phyloP scores from a whole-genome alignment of 2,888 invertebrate species.

The Cerceris rybyensis region DNA sequence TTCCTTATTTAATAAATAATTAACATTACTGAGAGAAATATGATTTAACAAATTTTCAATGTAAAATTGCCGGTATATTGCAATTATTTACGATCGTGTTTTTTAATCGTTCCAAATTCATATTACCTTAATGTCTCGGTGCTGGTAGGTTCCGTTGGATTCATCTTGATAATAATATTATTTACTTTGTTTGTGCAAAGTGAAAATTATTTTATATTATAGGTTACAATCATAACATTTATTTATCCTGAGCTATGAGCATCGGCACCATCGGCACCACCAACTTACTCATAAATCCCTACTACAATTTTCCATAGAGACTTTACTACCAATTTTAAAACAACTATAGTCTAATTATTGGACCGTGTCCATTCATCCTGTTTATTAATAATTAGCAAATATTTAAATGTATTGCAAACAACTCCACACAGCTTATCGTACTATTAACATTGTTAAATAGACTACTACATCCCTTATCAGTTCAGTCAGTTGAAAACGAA shows the following conservation, averaged over 20 bases:
- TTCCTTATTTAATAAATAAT: too few relatives aligned
- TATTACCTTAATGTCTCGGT: slow-evolving; percentile 75
- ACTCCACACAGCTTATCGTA: too few relatives aligned
- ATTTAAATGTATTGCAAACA: too few relatives aligned
- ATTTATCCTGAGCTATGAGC: slow-evolving; percentile 25
- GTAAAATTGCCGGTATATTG: neutral
- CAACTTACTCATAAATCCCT: neutral
- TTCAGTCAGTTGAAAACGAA: too few relatives aligned
- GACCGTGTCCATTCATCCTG: too few relatives aligned
- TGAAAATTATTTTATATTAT: slow-evolving; percentile 11
- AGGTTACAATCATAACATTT: slow-evolving; percentile 45
- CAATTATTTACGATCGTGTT: neutral
- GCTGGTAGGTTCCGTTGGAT: slow-evolving; percentile 74
- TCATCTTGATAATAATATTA: slow-evolving; percentile 59
- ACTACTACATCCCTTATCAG: too few relatives aligned
- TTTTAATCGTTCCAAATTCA: slow-evolving; percentile 6
- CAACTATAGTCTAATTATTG: neutral
- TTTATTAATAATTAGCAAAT: too few relatives aligned
- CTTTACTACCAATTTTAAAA: slow-evolving; percentile 8
- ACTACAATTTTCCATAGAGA: slow-evolving; percentile 6
- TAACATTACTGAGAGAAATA: too few relatives aligned
- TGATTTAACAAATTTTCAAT: too few relatives aligned
- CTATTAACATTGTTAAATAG: too few relatives aligned
- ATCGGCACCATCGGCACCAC: slow-evolving; percentile 19
- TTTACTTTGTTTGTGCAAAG: slow-evolving; percentile 9